Base-by-base conservation (phyloP, 1,140 invertebrate species). In the Leucophenga varia region DNA sequence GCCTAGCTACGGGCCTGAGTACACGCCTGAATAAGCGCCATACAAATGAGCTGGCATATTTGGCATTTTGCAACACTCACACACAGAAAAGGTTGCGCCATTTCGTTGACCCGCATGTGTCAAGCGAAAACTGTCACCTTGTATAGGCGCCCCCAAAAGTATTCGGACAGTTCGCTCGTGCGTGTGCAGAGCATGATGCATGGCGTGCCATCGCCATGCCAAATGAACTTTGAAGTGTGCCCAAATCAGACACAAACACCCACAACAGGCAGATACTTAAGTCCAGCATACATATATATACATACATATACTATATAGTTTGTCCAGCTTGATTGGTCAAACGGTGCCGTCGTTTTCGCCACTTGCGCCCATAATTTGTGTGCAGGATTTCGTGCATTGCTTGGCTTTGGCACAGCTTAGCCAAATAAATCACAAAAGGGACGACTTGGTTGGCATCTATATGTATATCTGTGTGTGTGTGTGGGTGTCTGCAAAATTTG, bases 351-450 rank as follows among this genome's bases (percentile, higher is more conserved):
- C n/a, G n/a, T n/a, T n/a, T n/a, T n/a, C n/a, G n/a, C n/a, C 47
- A 43, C 50, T 50, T 38, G 43, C 49, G 48, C 46, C 58, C 59
- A 63, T 58, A 63, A 61, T 54, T 67, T 65, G 63, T 67, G 52
- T 48, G 55, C 49, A 37, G 59, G 55, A 59, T 63, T 63, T 63
- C 40, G 47, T 50, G 60, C 49, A 59, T 53, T 54, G 59, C 43
- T 47, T 48, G 60, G 59, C 54, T 63, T 57, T 67, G 48, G 42
- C 52, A 67, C 59, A 59, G 63, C 63, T 67, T 63, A 63, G 47
- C 53, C 36, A 63, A 67, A 67, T 67, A 67, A 67, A 67, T 67
- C 63, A 65, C 63, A 55, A 52, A 61, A 60, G 43, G 36, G 46
- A 25, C 45, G 48, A 53, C 20, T n/a, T n/a, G n/a, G n/a, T n/a